Conservation (phyloP, 2,888 invertebrate species). For the Calephelis perditalis region DNA sequence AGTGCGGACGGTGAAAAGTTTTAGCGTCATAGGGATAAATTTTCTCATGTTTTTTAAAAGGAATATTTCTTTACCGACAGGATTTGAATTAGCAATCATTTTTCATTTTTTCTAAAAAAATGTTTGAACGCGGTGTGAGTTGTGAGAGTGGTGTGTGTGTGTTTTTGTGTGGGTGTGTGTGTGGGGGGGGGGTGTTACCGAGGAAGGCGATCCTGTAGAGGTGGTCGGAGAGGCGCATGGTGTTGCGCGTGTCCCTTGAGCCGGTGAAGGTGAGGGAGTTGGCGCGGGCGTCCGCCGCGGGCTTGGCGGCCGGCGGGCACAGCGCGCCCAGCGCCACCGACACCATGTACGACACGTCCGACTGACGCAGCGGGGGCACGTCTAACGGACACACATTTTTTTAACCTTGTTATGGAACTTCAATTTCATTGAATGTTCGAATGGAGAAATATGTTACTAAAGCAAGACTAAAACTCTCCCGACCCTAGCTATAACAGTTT, state of each 20-base stretch:
- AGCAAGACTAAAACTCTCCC: too few relatives aligned
- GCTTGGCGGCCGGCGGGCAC: conserved; percentile 80
- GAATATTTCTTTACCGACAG: too few relatives aligned
- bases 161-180: neutral
- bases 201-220: conserved; percentile 90
- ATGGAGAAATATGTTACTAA: too few relatives aligned
- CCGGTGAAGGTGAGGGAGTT: conserved; percentile 90
- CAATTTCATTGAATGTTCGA: too few relatives aligned
- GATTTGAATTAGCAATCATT: too few relatives aligned
- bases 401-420: too few relatives aligned
- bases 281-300: conserved; percentile 83
- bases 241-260: conserved; percentile 87
- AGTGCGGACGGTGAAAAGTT: too few relatives aligned
- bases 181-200: conserved; percentile 53
- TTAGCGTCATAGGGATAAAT: too few relatives aligned
- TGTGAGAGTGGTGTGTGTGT: rapidly evolving
- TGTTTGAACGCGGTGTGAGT: too few relatives aligned
- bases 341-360: conserved; percentile 94
- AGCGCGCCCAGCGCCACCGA: conserved; percentile 94
- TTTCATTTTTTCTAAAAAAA: too few relatives aligned
- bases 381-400: conserved; percentile 78
- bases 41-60: too few relatives aligned
- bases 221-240: conserved; percentile 86
- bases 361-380: conserved; percentile 91
- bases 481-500: too few relatives aligned